These are phyloP conservation scores for Luperina testacea DNA, from an alignment of 2,888 invertebrate species.

Conservation along the genomic window DNA sequence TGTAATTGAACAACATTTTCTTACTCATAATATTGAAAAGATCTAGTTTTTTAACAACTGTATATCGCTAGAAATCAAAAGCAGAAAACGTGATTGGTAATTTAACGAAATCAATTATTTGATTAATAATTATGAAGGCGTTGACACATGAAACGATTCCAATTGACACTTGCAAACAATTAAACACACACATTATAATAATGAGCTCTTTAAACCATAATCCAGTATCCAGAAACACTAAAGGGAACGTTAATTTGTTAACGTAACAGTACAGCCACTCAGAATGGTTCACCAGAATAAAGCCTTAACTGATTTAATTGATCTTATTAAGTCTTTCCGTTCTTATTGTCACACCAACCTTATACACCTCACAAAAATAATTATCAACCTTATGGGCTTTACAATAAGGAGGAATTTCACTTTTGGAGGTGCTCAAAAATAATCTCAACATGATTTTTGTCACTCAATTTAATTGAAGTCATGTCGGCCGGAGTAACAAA, in stretches of 20 bases:
- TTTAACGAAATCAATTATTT: neutral
- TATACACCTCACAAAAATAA: slow-evolving; percentile 35
- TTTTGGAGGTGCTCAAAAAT: slow-evolving; percentile 45
- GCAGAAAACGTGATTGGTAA: neutral
- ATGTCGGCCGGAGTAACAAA: slow-evolving; percentile 84
- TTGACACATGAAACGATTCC: neutral
- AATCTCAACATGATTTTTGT: slow-evolving; percentile 81
- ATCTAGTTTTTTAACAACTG: neutral
- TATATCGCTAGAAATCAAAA: neutral
- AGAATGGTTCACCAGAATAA: slow-evolving; percentile 75
- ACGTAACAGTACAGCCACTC: slow-evolving; percentile 62
- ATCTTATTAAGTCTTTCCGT: slow-evolving; percentile 81
- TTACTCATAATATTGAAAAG: neutral
- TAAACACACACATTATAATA: slow-evolving; percentile 30
- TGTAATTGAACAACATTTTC: neutral
- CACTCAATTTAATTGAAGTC: slow-evolving; percentile 85
- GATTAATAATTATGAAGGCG: neutral
- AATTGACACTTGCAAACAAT: slow-evolving; percentile 12
- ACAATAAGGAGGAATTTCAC: slow-evolving; percentile 58
- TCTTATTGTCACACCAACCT: slow-evolving; percentile 77
- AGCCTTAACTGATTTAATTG: slow-evolving; percentile 86
- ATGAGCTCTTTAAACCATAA: slow-evolving; percentile 38
- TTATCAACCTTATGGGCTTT: slow-evolving; percentile 64
- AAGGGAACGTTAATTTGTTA: slow-evolving; percentile 61
- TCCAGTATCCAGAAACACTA: slow-evolving; percentile 41